Percentiles rank a stretch among this genome's conserved stretches.
Conservation (phyloP, 1,140 invertebrate genomes). For the Sitodiplosis mosellana region DNA sequence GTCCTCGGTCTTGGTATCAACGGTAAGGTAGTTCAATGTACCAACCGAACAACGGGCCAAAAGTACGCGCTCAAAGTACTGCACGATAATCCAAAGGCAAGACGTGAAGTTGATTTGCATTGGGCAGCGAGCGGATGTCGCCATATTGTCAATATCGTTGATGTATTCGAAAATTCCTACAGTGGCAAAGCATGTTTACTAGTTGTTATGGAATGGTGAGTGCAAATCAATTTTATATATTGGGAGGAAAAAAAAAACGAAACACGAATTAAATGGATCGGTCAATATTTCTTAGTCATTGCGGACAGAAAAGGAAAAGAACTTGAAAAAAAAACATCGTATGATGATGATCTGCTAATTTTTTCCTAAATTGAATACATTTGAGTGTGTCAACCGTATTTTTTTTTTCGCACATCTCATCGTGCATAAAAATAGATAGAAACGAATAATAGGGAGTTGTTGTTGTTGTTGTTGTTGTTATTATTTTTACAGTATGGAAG, state of each 20-base stretch:
- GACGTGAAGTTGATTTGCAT: slow-evolving; percentile 89
- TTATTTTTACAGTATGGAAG: slow-evolving; percentile 65
- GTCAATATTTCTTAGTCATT: too few species aligned
- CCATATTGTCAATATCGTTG: slow-evolving; percentile 84
- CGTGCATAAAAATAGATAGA: not conserved
- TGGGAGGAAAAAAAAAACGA: too few species aligned
- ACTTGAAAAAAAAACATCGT: not conserved
- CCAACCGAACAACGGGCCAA: slow-evolving; percentile 39
- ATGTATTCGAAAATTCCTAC: slow-evolving; percentile 94
- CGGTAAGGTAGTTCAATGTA: slow-evolving; percentile 78
- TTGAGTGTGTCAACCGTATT: too few species aligned
- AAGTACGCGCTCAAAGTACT: slow-evolving; percentile 86
- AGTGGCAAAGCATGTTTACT: slow-evolving; percentile 77
- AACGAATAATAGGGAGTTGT: too few species aligned
- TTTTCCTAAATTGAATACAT: not conserved
- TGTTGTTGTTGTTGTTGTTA: not conserved
- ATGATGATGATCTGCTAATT: not conserved
- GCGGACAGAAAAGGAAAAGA: too few species aligned
- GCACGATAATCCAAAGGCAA: slow-evolving; percentile 76
- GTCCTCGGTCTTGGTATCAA: slow-evolving; percentile 96
- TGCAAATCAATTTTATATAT: slow-evolving; percentile 6
- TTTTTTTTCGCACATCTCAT: not conserved
- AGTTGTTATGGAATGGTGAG: slow-evolving; percentile 93
- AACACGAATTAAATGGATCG: too few species aligned
- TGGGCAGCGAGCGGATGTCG: slow-evolving; percentile 77